Evolutionary conservation across 2,888 invertebrate species (phyloP), one percentile per base, ranked within the genome.

Genomic region (Allacma fusca): DNA sequence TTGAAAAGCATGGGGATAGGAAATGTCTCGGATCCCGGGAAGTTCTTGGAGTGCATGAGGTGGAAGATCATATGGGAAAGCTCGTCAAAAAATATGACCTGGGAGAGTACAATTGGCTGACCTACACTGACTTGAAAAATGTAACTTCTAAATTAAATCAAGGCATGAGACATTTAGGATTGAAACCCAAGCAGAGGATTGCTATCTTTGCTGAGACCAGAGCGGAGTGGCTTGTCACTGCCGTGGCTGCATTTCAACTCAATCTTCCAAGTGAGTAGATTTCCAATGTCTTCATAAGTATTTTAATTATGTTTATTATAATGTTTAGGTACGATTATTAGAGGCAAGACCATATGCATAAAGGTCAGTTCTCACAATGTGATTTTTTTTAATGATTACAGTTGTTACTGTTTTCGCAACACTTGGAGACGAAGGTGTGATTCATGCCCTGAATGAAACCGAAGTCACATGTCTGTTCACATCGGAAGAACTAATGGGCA

Each of bases 391-490:
- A 12, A 12, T 50, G 19, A 21, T 80, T 84, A 80, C 89, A 90
- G 94, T 98, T 86, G 97, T 97, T 1, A 99, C 98, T 0, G 93
- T 99, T 84, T 99, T 99, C 87, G 95, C 98, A 1, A 98, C 98
- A 0, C 89, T 99, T 19, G 97, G 98, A 43, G 96, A 97, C 86
- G 98, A 98, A 7, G 98, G 97, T 1, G 94, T 99, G 79, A 92
- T 94, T 4, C 97, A 97, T 88, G 97, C 97, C 84, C 93, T 99
- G 86, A 96, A 96, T 86, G 97, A 99, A 89, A 97, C 98, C 0
- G 96, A 97, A 86, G 97, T 96, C 0, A 92, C 93, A 65, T 93
- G 94, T 13, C 93, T 98, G 34, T 94, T 99, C 86, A 98, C 98
- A 24, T 93, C 95, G 29, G 93, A 93, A 87, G 96, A 97, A 80